Evolutionary conservation across 2,113 vertebrate species (phyloP), one percentile per base, ranked within the genome.

Genomic region (Macaca nemestrina): DNA sequence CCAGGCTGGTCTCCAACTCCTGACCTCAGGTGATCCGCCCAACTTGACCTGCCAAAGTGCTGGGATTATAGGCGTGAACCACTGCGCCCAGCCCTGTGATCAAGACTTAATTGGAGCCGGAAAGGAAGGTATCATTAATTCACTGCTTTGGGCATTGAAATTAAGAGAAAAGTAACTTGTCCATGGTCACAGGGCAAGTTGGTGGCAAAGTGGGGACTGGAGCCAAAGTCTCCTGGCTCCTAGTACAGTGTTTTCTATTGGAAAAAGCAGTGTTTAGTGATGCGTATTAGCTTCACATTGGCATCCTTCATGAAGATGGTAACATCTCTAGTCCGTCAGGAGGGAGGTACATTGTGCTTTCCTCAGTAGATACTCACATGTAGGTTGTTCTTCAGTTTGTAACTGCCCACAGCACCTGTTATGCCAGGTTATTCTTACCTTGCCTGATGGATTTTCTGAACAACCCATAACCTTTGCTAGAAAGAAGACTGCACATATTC

Each of bases 131-230:
- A 38, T 86, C 59, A 22, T 59, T 89, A 30, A 67, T 88, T 93
- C 79, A 70, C 67, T 70, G 55, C 81, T 52, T 40, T 16, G 23
- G 45, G 25, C 45, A 20, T 80, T 14, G 68, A 52, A 61, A 94
- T 88, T 20, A 92, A 91, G 78, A 79, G 68, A 52, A 90, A 87
- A 50, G 3, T 38, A 59, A 81, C 50, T 75, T 68, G 81, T 76
- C 35, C 11, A 59, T 18, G 35, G 20, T 92, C 40, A 67, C 13
- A 55, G 23, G 17, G 50, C 14, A 22, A 87, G 6, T 64, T 50
- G 32, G 40, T 91, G 64, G 84, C 59, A 70, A 52, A 64, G 68
- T 45, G 27, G 55, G 25, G 23, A 35, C 16, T 14, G 70, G 84
- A 81, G 52, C 48, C 25, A 9, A n/a, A 50, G 14, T 23, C 59